phyloP scores from a whole-genome alignment of 1,140 invertebrate genomes.

The Eubasilissa regina region DNA sequence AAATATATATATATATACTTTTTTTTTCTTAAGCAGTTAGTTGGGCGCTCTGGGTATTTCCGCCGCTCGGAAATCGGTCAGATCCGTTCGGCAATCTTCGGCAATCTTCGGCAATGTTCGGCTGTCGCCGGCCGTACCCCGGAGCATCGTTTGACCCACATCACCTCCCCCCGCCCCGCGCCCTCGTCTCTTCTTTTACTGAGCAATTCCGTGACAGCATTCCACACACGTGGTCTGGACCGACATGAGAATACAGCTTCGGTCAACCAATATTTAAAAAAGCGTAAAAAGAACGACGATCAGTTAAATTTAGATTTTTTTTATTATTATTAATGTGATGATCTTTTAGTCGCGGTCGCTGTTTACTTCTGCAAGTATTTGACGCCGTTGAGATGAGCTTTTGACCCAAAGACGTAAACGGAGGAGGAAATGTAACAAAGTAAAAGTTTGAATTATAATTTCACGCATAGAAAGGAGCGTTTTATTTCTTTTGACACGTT shows the following conservation, averaged over 20 bases:
- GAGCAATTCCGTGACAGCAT: slow-evolving; percentile 19
- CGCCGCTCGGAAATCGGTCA: slow-evolving; percentile 45
- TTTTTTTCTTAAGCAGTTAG: slow-evolving; percentile 14
- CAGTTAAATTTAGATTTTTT: not conserved
- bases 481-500: too few species aligned
- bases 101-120: slow-evolving; percentile 10
- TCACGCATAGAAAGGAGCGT: not conserved
- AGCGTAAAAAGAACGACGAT: not conserved
- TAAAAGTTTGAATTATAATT: slow-evolving; percentile 2
- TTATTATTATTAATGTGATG: not conserved
- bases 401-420: slow-evolving; percentile 18
- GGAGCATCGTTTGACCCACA: slow-evolving; percentile 47
- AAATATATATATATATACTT: not conserved
- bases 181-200: not conserved
- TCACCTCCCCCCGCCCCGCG: slow-evolving; percentile 6
- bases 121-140: slow-evolving; percentile 18
- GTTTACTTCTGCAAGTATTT: not conserved
- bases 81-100: slow-evolving; percentile 29
- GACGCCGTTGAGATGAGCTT: not conserved
- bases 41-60: slow-evolving; percentile 32
- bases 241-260: not conserved
- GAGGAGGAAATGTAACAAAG: slow-evolving; percentile 1
- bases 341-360: not conserved
- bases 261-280: not conserved
- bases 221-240: slow-evolving; percentile 1